Base-by-base conservation (phyloP, 2,113 vertebrate species). In the Hypomesus transpacificus region DNA sequence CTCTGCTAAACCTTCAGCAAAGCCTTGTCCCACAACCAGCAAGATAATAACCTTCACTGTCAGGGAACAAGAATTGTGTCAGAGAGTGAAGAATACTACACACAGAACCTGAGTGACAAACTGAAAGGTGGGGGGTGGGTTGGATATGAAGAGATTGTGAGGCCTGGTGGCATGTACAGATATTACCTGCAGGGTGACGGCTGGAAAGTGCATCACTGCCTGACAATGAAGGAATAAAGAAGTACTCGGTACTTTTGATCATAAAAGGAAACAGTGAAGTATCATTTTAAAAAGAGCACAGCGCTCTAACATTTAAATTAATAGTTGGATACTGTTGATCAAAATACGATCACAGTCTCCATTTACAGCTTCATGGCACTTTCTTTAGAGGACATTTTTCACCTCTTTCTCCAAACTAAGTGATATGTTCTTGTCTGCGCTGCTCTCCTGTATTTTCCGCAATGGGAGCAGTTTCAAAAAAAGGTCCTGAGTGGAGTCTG, bases 251-350 rank as follows among this genome's bases (percentile, higher is more conserved):
- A 79, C 61, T 68, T 59, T 17, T 62, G 57, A 3, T 76, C 75
- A 79, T 81, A 13, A 78, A 68, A 66, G 69, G 76, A 74, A 80
- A 81, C 18, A 46, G 74, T 70, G 68, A 68, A 73, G 79, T 70
- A 82, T 79, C 56, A 74, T 73, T 78, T 62, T 14, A 65, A 63
- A 68, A 72, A 52, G 56, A 77, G 76, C 74, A 68, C 3, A 28
- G 59, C 28, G 68, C 66, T 78, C 50, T 86, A 82, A 87, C 84
- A 85, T 85, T 84, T 83, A 53, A 79, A 80, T 76, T 81, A 84
- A 82, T 69, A 72, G 74, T 46, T 46, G 39, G 7, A 46, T 70
- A 85, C 77, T 82, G n/a, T 3, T 46, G 82, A 89, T 83, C 64
- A 79, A 68, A 81, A 80, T 51, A 68, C 77, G n/a, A 79, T 82